Evolutionary conservation across 1,140 invertebrate genomes (phyloP), one percentile per base, ranked within the genome.

Genomic region (Heliconius congener): DNA sequence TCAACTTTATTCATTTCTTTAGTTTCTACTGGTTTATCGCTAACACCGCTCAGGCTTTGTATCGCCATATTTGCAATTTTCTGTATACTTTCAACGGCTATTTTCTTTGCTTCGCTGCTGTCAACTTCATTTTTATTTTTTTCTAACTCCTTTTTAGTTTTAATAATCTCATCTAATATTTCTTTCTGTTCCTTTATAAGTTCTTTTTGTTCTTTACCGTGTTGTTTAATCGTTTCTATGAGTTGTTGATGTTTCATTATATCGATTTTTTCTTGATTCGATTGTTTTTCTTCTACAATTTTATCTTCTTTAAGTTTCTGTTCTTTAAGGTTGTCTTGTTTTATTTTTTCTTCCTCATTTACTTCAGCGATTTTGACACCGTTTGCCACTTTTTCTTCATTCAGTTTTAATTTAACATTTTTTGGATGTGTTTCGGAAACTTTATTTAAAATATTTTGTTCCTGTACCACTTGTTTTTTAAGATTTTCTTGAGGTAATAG

Each of bases 181-280:
- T 95, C 92, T 79, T 95, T 95, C 78, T 96, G 95, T 83, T 96
- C 95, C 76, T 95, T 92, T 23, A 96, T 93, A 77, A 96, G 89
- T 85, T 96, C 90, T 76, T 95, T 93, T 78, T 96, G 95, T 85
- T 96, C 95, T 83, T 95, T 88, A 34, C 95, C 95, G 71, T 96
- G 95, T 81, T 95, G 95, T 85, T 96, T 95, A 30, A 96, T 92
- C 52, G 95, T 96, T 84, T 96, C 95, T 73, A 94, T 94, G 0
- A 96, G 84, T 83, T 95, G 87, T 81, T 96, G 92, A 23, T 95
- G 90, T 81, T 93, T 94, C 18, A 88, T 80, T 57, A 92, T 87
- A 70, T 94, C 90, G 71, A 90, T 85, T 78, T 87, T 89, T 23
- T 88, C 84, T 71, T 87, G 86, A 55, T 77, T 86, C 8, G 82